Evolutionary conservation across 2,797 vertebrate species (phyloP).

Genomic region (Vultur gryphus): DNA sequence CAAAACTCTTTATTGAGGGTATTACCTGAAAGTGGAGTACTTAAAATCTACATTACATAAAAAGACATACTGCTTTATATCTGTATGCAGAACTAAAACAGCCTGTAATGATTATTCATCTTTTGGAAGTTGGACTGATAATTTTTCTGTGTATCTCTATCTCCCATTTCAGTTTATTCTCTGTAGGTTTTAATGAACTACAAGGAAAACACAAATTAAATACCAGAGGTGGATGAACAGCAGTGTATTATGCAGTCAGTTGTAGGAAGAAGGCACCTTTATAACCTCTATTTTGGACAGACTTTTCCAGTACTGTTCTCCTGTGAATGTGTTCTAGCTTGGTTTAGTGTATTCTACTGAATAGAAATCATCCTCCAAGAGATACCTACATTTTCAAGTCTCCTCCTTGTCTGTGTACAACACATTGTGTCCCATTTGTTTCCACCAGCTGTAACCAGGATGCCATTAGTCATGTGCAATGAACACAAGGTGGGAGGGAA

Average conservation of each 20-base stretch:
- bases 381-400: neutral
- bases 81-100: neutral
- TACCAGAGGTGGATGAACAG: neutral
- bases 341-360: neutral
- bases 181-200: neutral
- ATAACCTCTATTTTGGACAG: neutral
- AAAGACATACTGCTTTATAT: neutral
- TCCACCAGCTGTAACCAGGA: conserved; percentile 41
- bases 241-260: neutral
- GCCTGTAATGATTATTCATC: neutral
- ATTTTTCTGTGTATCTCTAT: neutral
- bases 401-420: neutral
- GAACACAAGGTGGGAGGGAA: conserved; percentile 28
- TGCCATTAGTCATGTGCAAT: conserved; percentile 49
- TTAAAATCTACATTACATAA: neutral
- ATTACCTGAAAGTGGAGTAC: neutral
- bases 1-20: neutral
- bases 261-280: neutral
- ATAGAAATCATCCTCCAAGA: neutral
- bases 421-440: conserved; percentile 17
- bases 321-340: neutral
- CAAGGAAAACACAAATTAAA: neutral
- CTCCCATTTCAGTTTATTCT: conserved; percentile 8
- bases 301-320: neutral
- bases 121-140: neutral